A percentile compares a stretch with the other conserved stretches of the same genome.
These are phyloP conservation scores for Aleiodes leptofemur DNA, from an alignment of 2,888 invertebrate genomes.

Conservation along the genomic window DNA sequence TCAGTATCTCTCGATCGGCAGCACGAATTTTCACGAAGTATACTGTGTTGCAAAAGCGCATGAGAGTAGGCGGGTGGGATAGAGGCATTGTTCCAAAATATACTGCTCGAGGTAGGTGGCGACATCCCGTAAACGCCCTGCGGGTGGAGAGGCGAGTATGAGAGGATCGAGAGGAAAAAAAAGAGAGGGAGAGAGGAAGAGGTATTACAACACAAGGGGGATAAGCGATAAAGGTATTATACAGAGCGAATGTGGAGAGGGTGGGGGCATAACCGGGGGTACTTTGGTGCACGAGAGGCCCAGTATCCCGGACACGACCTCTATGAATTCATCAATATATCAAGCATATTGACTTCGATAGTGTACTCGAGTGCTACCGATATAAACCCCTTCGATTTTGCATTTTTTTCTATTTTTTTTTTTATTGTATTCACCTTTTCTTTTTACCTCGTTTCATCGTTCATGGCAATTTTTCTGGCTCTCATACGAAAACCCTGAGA, in stretches of 20 bases:
- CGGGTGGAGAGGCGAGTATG: slow-evolving; percentile 23
- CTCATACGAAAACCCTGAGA: slow-evolving; percentile 40
- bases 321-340: slow-evolving; percentile 63
- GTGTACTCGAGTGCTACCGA: slow-evolving; percentile 43
- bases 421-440: slow-evolving; percentile 26
- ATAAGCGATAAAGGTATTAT: slow-evolving; percentile 32
- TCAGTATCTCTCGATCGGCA: slow-evolving; percentile 58
- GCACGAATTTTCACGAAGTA: slow-evolving; percentile 56
- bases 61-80: slow-evolving; percentile 56
- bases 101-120: slow-evolving; percentile 64
- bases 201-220: slow-evolving; percentile 3
- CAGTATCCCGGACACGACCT: slow-evolving; percentile 56
- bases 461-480: slow-evolving; percentile 10
- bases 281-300: slow-evolving; percentile 48
- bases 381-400: not conserved
- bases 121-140: slow-evolving; percentile 58
- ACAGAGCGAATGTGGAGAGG: slow-evolving; percentile 8
- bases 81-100: slow-evolving; percentile 61
- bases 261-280: slow-evolving; percentile 13
- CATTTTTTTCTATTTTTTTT: slow-evolving; percentile 1
- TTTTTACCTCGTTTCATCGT: slow-evolving; percentile 49
- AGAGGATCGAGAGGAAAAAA: slow-evolving; percentile 12
- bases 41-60: slow-evolving; percentile 48
- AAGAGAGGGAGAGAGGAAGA: slow-evolving; percentile 3
- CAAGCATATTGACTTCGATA: slow-evolving; percentile 57